Conservation (phyloP, 1,140 invertebrate genomes). For the Caenorhabditis elegans region WBcel235 BX284606.5:5653501-5654000, state of each 20-base stretch:
- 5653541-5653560: not conserved
- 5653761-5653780: not conserved
- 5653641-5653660: not conserved
- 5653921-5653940: not conserved
- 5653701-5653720: not conserved
- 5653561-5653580: not conserved
- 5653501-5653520: not conserved
- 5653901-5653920: not conserved
- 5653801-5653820: not conserved
- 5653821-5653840: not conserved
- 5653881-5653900: constrained; percentile 4
- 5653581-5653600: constrained; percentile 10
- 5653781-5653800: not conserved
- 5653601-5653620: constrained; percentile 6
- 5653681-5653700: not conserved
- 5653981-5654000: constrained; percentile 1
- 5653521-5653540: not conserved
- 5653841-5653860: not conserved
- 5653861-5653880: not conserved
- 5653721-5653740: too few relatives aligned
- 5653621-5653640: not conserved
- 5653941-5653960: constrained; percentile 10
- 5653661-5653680: not conserved
- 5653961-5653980: not conserved
- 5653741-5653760: too few relatives aligned